phyloP scores from a whole-genome alignment of 2,888 invertebrate genomes.

The Nezara viridula region DNA sequence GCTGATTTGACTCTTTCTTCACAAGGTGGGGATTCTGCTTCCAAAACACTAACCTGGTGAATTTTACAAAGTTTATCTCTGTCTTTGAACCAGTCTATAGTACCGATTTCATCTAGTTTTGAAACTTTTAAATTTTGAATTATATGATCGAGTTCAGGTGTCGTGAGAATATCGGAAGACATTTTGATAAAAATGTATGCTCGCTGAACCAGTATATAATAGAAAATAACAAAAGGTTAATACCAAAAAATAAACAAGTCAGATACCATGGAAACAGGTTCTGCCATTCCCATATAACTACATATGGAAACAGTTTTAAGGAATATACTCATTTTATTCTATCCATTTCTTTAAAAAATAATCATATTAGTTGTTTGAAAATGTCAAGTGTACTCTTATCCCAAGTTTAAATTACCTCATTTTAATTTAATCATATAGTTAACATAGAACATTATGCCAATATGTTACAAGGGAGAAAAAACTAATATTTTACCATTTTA shows the following conservation, averaged over 20 bases:
- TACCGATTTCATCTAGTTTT: conserved; percentile 60
- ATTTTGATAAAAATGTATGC: not conserved
- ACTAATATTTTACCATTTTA: too few species aligned
- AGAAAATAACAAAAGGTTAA: not conserved
- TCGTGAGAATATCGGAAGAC: conserved; percentile 40
- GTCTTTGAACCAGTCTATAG: conserved; percentile 60
- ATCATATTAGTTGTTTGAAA: not conserved
- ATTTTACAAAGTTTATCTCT: conserved; percentile 60
- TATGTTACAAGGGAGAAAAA: too few species aligned
- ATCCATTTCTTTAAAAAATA: not conserved
- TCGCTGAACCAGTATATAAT: not conserved
- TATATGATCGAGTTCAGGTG: conserved; percentile 61
- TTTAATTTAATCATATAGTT: too few species aligned
- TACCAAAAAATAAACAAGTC: conserved; percentile 30
- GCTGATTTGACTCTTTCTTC: conserved; percentile 60
- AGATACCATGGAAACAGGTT: conserved; percentile 25
- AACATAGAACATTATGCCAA: too few species aligned
- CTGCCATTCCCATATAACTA: not conserved
- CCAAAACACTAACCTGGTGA: conserved; percentile 59
- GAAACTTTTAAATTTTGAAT: conserved; percentile 59
- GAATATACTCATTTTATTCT: not conserved
- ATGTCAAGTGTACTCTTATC: not conserved
- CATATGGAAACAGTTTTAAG: not conserved
- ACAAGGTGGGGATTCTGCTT: conserved; percentile 43
- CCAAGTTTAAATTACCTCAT: too few species aligned